Evolutionary conservation across 1,140 invertebrate genomes (phyloP).

Genomic region (Anthonomus grandis): DNA sequence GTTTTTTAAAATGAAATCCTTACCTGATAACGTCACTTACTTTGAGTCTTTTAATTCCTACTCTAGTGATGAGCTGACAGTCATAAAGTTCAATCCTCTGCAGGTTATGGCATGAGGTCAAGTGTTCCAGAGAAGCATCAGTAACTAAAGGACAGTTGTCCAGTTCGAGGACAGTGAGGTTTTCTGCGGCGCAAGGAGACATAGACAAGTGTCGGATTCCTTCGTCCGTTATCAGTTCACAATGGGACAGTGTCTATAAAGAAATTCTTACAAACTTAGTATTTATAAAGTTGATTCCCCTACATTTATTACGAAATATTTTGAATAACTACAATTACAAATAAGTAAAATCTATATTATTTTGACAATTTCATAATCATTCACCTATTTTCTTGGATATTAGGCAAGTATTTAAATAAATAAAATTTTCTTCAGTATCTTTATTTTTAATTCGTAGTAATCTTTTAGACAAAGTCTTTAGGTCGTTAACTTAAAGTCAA

Average conservation of each 20-base stretch:
- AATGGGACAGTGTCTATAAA: slow-evolving; percentile 92
- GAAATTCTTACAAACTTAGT: too few species aligned
- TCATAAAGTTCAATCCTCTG: slow-evolving; percentile 97
- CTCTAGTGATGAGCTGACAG: slow-evolving; percentile 96
- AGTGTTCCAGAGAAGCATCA: slow-evolving; percentile 95
- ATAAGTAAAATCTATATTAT: too few species aligned
- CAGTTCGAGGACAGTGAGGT: slow-evolving; percentile 89
- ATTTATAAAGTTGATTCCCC: neutral
- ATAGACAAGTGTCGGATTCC: slow-evolving; percentile 91
- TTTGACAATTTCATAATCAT: too few species aligned
- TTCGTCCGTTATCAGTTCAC: slow-evolving; percentile 97
- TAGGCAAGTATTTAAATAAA: too few species aligned
- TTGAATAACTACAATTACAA: too few species aligned
- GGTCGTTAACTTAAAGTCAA: too few species aligned
- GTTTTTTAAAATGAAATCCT: too few species aligned
- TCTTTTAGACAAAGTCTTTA: too few species aligned
- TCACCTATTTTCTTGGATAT: too few species aligned
- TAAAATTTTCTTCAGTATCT: too few species aligned
- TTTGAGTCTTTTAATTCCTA: slow-evolving; percentile 91
- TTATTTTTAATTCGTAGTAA: too few species aligned
- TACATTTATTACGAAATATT: too few species aligned
- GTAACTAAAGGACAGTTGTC: slow-evolving; percentile 99
- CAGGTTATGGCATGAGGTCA: slow-evolving; percentile 90
- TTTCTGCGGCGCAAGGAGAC: slow-evolving; percentile 87
- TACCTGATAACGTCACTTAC: slow-evolving; percentile 55